A percentile compares a stretch with the other conserved stretches of the same genome.
phyloP scores from a whole-genome alignment of 2,113 vertebrate genomes.

The Pteruthius melanotis region DNA sequence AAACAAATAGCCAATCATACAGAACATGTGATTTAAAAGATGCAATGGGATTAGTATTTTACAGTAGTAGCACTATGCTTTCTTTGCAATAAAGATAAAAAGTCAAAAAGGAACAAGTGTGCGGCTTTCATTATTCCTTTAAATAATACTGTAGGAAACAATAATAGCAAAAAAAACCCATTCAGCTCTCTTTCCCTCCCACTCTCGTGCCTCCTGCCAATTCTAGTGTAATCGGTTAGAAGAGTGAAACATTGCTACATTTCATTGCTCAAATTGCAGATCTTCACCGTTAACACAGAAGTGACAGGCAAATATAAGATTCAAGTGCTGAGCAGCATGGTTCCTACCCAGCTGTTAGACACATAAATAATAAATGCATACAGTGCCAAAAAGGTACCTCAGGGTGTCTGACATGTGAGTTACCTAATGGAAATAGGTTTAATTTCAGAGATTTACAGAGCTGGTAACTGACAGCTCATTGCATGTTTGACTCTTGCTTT shows the following conservation, averaged over 20 bases:
- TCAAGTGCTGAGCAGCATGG: not conserved
- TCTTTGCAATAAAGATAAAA: conserved; percentile 30
- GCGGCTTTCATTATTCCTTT: conserved; percentile 6
- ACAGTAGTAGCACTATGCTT: not conserved
- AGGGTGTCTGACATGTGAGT: not conserved
- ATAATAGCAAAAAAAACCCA: not conserved
- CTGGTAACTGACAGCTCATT: not conserved
- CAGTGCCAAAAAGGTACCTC: not conserved
- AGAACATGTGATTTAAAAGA: conserved; percentile 34
- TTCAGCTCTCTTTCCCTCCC: conserved; percentile 51
- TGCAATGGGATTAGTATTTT: conserved; percentile 36
- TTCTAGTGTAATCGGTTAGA: conserved; percentile 28
- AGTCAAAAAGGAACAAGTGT: conserved; percentile 16
- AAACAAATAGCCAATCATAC: conserved; percentile 27
- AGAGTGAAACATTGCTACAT: conserved; percentile 48
- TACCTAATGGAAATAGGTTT: not conserved
- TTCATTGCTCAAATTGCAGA: conserved; percentile 44
- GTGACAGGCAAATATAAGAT: not conserved
- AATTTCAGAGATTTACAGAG: not conserved
- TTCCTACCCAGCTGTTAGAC: conserved; percentile 37
- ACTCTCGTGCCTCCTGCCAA: conserved; percentile 57
- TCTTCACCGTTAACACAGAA: not conserved
- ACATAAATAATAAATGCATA: conserved; percentile 3
- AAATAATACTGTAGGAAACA: conserved; percentile 27
- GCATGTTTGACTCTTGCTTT: not conserved